A percentile compares a stretch with the other conserved stretches of the same genome.
phyloP scores from a whole-genome alignment of 2,888 invertebrate species.

The Athrips mouffetella region DNA sequence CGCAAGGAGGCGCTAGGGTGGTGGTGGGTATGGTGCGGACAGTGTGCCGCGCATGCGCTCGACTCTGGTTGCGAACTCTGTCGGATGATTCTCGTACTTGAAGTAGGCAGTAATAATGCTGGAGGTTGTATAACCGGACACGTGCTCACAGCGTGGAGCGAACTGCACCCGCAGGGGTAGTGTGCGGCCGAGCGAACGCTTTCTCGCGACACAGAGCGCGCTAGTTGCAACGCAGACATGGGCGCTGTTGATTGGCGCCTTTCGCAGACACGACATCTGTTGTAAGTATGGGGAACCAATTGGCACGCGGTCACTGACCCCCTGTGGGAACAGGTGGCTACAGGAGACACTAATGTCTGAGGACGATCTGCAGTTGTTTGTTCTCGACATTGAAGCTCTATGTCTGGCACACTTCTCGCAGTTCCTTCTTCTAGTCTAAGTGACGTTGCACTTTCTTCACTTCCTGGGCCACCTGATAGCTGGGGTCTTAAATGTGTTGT shows the following conservation, averaged over 20 bases:
- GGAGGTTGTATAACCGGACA: slow-evolving; percentile 84
- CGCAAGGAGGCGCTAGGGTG: slow-evolving; percentile 91
- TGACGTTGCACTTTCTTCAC: slow-evolving; percentile 84
- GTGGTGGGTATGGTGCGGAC: slow-evolving; percentile 81
- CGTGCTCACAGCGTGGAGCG: slow-evolving; percentile 76
- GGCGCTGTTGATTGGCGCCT: slow-evolving; percentile 90
- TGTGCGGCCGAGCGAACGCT: slow-evolving; percentile 86
- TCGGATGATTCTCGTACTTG: slow-evolving; percentile 89
- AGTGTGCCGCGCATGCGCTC: slow-evolving; percentile 81
- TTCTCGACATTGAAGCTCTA: slow-evolving; percentile 86
- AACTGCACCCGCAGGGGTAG: slow-evolving; percentile 79
- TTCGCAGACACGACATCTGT: slow-evolving; percentile 84
- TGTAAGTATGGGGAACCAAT: slow-evolving; percentile 81
- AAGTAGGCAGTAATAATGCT: slow-evolving; percentile 84
- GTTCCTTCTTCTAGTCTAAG: slow-evolving; percentile 81
- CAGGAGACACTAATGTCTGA: slow-evolving; percentile 74
- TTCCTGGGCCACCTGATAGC: slow-evolving; percentile 85
- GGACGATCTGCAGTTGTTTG: slow-evolving; percentile 73
- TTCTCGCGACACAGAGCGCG: slow-evolving; percentile 90
- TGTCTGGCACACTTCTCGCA: slow-evolving; percentile 88
- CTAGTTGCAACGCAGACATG: slow-evolving; percentile 85
- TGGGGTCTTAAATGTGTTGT: slow-evolving; percentile 86
- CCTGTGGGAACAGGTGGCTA: slow-evolving; percentile 78
- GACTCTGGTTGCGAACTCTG: slow-evolving; percentile 93
- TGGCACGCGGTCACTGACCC: slow-evolving; percentile 82